phyloP scores from a whole-genome alignment of 30 jellyfish, hydroid and myxozoan genomes.

The Catostylus mosaicus region DNA sequence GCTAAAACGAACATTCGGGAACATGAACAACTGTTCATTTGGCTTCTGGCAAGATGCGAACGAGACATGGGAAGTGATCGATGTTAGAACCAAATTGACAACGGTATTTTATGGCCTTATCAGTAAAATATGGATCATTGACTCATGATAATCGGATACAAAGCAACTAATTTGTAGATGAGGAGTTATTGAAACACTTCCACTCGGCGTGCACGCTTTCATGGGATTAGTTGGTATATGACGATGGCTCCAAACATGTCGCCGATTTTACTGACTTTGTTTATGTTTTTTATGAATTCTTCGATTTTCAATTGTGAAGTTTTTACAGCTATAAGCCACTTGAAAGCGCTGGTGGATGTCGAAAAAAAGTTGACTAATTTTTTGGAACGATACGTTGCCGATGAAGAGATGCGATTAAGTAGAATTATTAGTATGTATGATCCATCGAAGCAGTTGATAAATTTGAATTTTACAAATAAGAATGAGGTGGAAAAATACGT shows the following conservation, averaged over 20 bases:
- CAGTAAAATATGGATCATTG: constrained; percentile 8
- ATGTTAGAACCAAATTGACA: not conserved
- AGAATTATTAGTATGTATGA: constrained; percentile 26
- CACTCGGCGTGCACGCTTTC: not conserved
- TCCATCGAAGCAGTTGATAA: constrained; percentile 20
- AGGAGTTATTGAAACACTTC: not conserved
- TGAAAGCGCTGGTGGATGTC: constrained; percentile 58
- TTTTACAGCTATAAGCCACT: constrained; percentile 76
- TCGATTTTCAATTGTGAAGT: constrained; percentile 27
- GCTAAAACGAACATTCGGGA: not conserved
- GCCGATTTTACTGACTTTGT: not conserved
- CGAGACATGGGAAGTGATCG: not conserved
- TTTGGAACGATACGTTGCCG: constrained; percentile 43
- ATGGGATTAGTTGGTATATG: not conserved
- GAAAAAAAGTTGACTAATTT: constrained; percentile 46
- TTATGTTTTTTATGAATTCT: not conserved
- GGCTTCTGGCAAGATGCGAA: not conserved
- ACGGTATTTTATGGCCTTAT: constrained; percentile 4
- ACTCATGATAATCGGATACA: constrained; percentile 5
- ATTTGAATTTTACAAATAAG: constrained; percentile 20
- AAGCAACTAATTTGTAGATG: not conserved
- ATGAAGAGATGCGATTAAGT: constrained; percentile 57
- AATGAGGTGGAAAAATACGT: constrained; percentile 38
- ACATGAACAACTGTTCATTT: not conserved
- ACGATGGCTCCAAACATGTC: not conserved